A percentile compares a stretch with the other conserved stretches of the same genome.
Evolutionary conservation across 2,888 invertebrate species (phyloP).

Genomic region (Cactoblastis cactorum): DNA sequence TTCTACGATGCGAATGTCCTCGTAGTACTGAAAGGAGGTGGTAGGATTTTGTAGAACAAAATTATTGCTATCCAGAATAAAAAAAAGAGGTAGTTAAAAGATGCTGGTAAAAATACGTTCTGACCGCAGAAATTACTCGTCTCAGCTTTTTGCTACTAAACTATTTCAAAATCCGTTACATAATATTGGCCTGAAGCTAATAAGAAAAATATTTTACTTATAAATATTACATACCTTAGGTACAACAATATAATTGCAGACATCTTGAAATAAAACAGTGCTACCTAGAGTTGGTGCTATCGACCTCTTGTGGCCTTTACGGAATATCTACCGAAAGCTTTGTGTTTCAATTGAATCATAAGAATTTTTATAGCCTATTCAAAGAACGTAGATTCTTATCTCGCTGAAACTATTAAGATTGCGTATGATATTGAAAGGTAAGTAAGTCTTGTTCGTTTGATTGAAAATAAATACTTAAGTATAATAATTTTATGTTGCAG

Average conservation of each 20-base stretch:
- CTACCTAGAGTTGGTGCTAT: neutral
- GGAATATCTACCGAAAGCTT: constrained; percentile 6
- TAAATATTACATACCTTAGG: neutral
- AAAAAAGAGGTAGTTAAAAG: too few species aligned
- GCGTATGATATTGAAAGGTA: neutral
- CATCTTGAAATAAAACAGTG: neutral
- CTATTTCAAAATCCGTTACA: too few species aligned
- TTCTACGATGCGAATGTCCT: constrained; percentile 84
- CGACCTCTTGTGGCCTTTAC: constrained; percentile 6
- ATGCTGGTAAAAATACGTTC: too few species aligned
- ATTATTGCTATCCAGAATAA: too few species aligned
- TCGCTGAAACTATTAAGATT: constrained; percentile 15
- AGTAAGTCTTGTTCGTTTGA: neutral
- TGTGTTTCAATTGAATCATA: constrained; percentile 5
- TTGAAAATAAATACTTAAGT: neutral
- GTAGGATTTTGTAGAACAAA: too few species aligned
- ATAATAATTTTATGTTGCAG: too few species aligned
- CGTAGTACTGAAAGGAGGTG: constrained; percentile 40
- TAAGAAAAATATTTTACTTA: too few species aligned
- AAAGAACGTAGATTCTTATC: neutral
- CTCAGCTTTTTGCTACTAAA: too few species aligned
- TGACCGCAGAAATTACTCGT: too few species aligned
- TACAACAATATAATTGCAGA: neutral
- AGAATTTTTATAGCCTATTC: constrained; percentile 8
- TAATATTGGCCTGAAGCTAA: too few species aligned